phyloP scores from a whole-genome alignment of 2,113 vertebrate genomes.

The Corythaeola cristata region DNA sequence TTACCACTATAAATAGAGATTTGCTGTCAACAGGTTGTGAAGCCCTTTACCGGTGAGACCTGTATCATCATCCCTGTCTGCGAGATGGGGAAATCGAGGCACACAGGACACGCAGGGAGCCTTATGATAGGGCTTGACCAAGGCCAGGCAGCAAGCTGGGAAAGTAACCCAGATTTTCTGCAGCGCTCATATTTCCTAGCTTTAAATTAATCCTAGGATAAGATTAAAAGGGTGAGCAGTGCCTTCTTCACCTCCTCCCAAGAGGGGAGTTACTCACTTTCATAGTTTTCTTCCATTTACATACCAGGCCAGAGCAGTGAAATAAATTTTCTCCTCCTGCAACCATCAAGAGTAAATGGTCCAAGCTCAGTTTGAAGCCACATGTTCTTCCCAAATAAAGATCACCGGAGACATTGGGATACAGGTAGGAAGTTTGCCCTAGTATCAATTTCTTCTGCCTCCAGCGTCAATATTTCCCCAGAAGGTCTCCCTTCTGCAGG shows the following conservation, averaged over 20 bases:
- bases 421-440: background rate
- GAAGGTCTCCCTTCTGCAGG: background rate
- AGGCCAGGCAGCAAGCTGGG: background rate
- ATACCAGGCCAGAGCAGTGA: background rate
- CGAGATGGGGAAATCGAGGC: background rate
- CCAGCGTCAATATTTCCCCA: background rate
- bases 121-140: accelerated
- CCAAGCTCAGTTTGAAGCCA: background rate
- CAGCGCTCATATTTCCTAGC: background rate
- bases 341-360: background rate
- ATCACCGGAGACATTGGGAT: accelerated
- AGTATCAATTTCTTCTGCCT: background rate
- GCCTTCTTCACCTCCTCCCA: background rate
- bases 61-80: background rate
- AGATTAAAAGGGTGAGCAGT: background rate
- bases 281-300: background rate
- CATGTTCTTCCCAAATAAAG: background rate
- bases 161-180: background rate
- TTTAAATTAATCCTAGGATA: background rate
- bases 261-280: background rate
- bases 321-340: background rate
- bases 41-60: background rate
- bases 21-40: background rate
- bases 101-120: background rate
- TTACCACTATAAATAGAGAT: background rate